These are phyloP conservation scores for Altica lythri DNA, from an alignment of 2,888 invertebrate species.

Conservation along the genomic window DNA sequence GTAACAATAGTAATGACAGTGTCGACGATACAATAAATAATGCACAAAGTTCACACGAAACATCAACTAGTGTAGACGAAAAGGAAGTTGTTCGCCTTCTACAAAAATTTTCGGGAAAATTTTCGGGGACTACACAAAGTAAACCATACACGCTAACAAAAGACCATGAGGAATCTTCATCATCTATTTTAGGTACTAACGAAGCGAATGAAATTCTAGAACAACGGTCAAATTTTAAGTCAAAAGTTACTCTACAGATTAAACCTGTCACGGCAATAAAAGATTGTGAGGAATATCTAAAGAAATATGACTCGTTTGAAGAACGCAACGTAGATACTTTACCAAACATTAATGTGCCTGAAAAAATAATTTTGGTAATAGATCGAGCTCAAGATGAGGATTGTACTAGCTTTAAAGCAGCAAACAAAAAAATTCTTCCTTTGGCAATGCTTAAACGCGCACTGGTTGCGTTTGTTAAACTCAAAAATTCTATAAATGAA, in stretches of 20 bases:
- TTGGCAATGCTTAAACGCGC: constrained; percentile 68
- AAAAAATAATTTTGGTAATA: constrained; percentile 67
- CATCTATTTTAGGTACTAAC: constrained; percentile 19
- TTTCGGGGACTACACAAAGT: no score
- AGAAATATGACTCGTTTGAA: constrained; percentile 39
- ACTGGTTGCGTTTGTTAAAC: constrained; percentile 66
- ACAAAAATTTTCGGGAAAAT: no score
- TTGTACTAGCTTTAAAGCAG: constrained; percentile 61
- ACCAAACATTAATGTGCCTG: constrained; percentile 46
- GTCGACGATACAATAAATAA: constrained; percentile 18
- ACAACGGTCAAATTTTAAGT: no score
- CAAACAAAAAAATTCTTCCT: constrained; percentile 62
- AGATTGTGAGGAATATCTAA: constrained; percentile 34
- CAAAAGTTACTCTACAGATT: constrained; percentile 17
- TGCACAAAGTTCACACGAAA: no score
- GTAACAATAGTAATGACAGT: background rate
- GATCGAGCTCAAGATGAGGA: constrained; percentile 66
- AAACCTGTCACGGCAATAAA: constrained; percentile 26
- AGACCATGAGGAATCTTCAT: no score
- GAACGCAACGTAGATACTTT: constrained; percentile 27
- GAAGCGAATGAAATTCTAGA: constrained; percentile 33
- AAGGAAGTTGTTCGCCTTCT: no score
- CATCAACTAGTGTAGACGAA: no score
- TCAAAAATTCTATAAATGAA: constrained; percentile 65
- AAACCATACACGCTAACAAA: no score